phyloP scores from a whole-genome alignment of 2,797 vertebrate species.

The Carduelis carduelis region DNA sequence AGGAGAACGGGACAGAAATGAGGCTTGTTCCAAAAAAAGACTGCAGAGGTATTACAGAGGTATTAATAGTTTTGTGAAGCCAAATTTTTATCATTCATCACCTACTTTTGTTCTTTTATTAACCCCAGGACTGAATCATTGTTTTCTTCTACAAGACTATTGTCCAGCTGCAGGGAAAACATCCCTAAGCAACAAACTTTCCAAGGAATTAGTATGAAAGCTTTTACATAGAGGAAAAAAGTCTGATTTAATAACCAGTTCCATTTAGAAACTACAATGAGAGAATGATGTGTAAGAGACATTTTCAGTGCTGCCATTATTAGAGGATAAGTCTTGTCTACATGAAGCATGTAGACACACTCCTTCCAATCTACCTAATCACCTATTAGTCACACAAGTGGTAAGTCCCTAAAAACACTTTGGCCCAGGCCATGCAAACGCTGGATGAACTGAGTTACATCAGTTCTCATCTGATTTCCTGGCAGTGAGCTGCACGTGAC shows the following conservation, averaged over 20 bases:
- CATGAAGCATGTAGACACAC: neutral
- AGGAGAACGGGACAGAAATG: neutral
- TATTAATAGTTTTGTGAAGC: slow-evolving; percentile 6
- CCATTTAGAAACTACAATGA: neutral
- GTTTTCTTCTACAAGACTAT: neutral
- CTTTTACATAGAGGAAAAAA: neutral
- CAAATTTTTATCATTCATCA: slow-evolving; percentile 1
- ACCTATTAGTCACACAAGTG: neutral
- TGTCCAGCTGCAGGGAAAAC: neutral
- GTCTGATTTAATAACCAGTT: neutral
- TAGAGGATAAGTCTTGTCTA: neutral
- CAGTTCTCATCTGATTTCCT: slow-evolving; percentile 21
- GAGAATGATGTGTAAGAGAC: neutral
- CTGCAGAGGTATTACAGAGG: neutral
- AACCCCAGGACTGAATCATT: neutral
- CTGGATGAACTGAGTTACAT: neutral
- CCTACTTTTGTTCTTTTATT: slow-evolving; percentile 17
- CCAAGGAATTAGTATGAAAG: neutral
- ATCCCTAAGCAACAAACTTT: neutral
- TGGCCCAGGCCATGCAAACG: neutral
- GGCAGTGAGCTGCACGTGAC: slow-evolving; percentile 17
- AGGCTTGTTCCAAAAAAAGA: slow-evolving; percentile 25
- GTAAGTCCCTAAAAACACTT: slow-evolving; percentile 28
- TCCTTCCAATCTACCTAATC: neutral
- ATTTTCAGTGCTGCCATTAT: neutral